Evolutionary conservation across 1,140 invertebrate genomes (phyloP).

Genomic region (Sitobion miscanthi): DNA sequence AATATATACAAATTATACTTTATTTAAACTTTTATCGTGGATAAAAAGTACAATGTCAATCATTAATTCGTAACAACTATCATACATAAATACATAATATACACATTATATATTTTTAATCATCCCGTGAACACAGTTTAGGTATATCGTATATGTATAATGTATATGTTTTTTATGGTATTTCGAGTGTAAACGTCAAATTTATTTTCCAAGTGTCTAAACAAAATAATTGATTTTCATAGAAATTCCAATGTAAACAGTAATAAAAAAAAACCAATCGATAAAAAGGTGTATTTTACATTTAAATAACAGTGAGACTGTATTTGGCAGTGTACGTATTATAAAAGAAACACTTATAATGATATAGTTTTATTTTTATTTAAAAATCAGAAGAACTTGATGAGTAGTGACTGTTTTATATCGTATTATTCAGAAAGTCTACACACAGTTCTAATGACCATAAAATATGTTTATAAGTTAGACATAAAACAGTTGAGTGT

Average conservation of each 20-base stretch:
- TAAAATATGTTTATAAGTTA: constrained; percentile 17
- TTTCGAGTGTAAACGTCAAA: not conserved
- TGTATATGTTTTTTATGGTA: not conserved
- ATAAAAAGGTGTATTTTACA: not conserved
- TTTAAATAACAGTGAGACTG: not conserved
- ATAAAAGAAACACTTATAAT: not conserved
- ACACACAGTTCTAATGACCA: not conserved
- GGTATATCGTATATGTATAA: not conserved
- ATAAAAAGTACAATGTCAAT: not conserved
- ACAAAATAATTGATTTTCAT: not conserved
- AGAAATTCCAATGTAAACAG: not conserved
- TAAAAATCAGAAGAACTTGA: not conserved
- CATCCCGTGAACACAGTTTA: not conserved
- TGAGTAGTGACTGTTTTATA: not conserved
- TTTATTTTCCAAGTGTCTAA: not conserved
- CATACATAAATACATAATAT: no score
- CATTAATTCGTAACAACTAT: not conserved
- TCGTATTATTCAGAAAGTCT: not conserved
- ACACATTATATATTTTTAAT: not conserved
- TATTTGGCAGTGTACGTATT: not conserved
- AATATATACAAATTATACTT: not conserved
- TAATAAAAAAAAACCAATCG: not conserved
- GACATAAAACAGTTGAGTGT: not conserved
- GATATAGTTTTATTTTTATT: constrained; percentile 27
- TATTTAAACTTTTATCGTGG: not conserved